Base-by-base conservation (phyloP, 2,797 vertebrate genomes). In the Capromys pilorides region DNA sequence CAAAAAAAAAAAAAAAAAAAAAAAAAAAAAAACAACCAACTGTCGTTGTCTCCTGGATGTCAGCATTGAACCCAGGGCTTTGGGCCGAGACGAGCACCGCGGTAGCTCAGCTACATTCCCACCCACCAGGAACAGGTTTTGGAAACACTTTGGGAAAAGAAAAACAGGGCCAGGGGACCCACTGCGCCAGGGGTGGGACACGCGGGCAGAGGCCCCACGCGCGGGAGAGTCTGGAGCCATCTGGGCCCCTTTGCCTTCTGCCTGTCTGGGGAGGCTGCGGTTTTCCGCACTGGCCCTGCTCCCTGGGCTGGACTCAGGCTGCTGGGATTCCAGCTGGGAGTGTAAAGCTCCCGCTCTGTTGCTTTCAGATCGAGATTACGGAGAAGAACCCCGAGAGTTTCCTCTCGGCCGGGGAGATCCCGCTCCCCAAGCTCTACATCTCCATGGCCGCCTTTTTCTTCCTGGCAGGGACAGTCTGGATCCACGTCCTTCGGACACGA, bases 361-460 rank as follows among this genome's bases (percentile, higher is more conserved):
- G 86, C 81, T 97, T 98, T 94, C 98, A 99, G 99, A 99, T 99
- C 86, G 96, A 97, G 39, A 99, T 99, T 73, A 98, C 90, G 19
- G 99, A 99, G 94, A 98, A 98, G 98, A 99, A 99, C 90, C 99
- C 98, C 7, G 97, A 98, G 92, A 99, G 99, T 97, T 99, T 97
- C 97, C 98, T 99, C 90, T 99, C 99, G 0, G 99, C 99, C 0
- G 99, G 99, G 49, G 99, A 99, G 95, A 99, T 99, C 90, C 99
- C 99, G 14, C 98, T 99, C 51, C 99, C 99, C 19, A 99, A 99
- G 54, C 98, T 99, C 14, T 99, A 99, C 97, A 98, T 99, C 95
- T 99, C 98, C 77, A 99, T 99, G 99, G 99, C 99, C 1, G 1
- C 98, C 59, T 98, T 99, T 98, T 99, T 99, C 97, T 98, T 99